phyloP scores from a whole-genome alignment of 2,888 invertebrate genomes.

The Spodoptera exigua region DNA sequence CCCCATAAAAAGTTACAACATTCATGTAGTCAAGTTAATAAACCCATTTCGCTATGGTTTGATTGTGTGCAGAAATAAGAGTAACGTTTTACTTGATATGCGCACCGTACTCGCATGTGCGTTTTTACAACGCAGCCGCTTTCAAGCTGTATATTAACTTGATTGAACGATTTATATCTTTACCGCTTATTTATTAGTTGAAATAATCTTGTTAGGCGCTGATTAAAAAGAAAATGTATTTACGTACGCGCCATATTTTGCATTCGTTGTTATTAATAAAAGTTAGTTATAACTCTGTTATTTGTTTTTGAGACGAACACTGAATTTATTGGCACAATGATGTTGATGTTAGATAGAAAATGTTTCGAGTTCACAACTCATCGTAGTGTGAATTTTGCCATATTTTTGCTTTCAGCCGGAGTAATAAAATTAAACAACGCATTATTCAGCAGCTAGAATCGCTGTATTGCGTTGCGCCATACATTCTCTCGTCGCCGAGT shows the following conservation, averaged over 20 bases:
- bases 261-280: too few relatives aligned
- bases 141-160: constrained; percentile 35
- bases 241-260: too few relatives aligned
- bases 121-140: constrained; percentile 45
- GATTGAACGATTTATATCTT: neutral
- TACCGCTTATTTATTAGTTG: too few relatives aligned
- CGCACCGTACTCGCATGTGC: constrained; percentile 30
- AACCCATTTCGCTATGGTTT: constrained; percentile 30
- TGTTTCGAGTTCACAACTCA: neutral
- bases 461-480: constrained; percentile 53
- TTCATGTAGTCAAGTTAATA: constrained; percentile 37
- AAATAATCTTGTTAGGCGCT: too few relatives aligned
- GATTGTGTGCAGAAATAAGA: constrained; percentile 28
- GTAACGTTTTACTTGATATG: constrained; percentile 39
- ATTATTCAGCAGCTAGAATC: constrained; percentile 53
- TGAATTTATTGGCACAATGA: neutral
- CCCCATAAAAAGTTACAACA: constrained; percentile 37
- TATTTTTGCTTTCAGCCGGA: constrained; percentile 33
- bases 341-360: neutral
- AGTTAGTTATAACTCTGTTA: too few relatives aligned
- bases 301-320: too few relatives aligned
- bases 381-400: constrained; percentile 11
- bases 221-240: too few relatives aligned
- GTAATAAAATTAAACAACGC: constrained; percentile 22
- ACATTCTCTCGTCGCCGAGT: constrained; percentile 59